phyloP scores from a whole-genome alignment of 2,888 invertebrate genomes.

The Mylabris sibirica region DNA sequence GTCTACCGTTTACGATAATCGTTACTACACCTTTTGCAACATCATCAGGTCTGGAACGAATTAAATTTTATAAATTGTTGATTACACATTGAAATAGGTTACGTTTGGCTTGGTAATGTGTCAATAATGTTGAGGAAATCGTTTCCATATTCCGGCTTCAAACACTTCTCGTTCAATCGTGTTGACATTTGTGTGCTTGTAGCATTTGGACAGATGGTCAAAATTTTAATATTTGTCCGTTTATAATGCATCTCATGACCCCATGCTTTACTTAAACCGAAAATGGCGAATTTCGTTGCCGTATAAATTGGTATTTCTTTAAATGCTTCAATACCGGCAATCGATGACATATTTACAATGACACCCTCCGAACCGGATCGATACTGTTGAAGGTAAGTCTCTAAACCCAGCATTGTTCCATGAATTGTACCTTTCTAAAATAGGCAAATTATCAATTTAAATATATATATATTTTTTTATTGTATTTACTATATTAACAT shows the following conservation, averaged over 20 bases:
- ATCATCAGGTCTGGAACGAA: slow-evolving; percentile 39
- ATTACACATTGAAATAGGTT: slow-evolving; percentile 35
- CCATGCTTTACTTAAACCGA: slow-evolving; percentile 49
- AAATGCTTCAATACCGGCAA: slow-evolving; percentile 55
- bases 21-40: slow-evolving; percentile 48
- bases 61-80: slow-evolving; percentile 10
- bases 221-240: slow-evolving; percentile 56
- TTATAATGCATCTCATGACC: slow-evolving; percentile 53
- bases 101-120: slow-evolving; percentile 34
- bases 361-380: slow-evolving; percentile 61
- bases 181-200: slow-evolving; percentile 57
- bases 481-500: slow-evolving; percentile 30
- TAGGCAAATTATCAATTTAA: slow-evolving; percentile 19
- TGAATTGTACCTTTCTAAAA: slow-evolving; percentile 60
- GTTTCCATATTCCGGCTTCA: slow-evolving; percentile 35
- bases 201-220: slow-evolving; percentile 59
- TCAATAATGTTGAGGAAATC: slow-evolving; percentile 15
- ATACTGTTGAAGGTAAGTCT: slow-evolving; percentile 61
- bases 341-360: slow-evolving; percentile 62
- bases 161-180: slow-evolving; percentile 36
- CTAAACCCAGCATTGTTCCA: slow-evolving; percentile 59
- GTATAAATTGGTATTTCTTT: slow-evolving; percentile 55
- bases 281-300: slow-evolving; percentile 57
- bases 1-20: slow-evolving; percentile 54
- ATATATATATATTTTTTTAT: too few relatives aligned